Conservation (phyloP, 2,888 invertebrate genomes). For the Stegophylla sp. region DNA sequence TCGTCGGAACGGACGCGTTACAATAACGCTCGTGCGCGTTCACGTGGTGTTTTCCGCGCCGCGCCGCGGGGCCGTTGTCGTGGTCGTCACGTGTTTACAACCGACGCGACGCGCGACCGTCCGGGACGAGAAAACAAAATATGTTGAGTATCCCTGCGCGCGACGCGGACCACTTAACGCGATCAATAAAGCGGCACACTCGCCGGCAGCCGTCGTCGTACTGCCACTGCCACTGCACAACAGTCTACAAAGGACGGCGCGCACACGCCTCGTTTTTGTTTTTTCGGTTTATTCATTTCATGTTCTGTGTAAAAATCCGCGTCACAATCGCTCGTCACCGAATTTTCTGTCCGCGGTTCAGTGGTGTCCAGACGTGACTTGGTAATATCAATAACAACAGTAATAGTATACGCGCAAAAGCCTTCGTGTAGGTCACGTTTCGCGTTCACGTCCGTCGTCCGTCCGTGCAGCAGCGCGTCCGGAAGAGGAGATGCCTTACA, state of each 20-base stretch:
- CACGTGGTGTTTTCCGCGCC: no score
- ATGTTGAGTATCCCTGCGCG: conserved; percentile 42
- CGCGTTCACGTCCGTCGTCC: no score
- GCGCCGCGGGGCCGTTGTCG: no score
- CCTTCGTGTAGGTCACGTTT: neutral
- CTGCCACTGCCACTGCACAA: neutral
- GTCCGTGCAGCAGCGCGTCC: no score
- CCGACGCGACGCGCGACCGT: neutral
- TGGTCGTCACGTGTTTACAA: no score
- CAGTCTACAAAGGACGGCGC: neutral
- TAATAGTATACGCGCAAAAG: no score
- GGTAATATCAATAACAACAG: neutral
- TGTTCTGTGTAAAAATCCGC: no score
- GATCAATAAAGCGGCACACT: conserved; percentile 39
- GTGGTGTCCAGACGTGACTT: neutral
- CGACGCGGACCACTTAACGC: neutral
- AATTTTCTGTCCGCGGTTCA: neutral
- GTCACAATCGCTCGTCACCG: neutral
- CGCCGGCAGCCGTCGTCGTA: neutral
- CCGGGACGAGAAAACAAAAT: neutral
- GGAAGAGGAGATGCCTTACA: conserved; percentile 26
- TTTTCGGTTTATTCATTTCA: no score
- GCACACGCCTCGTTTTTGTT: conserved; percentile 29
- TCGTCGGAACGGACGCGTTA: no score
- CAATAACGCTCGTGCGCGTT: no score